A percentile compares a stretch with the other conserved stretches of the same genome.
Conservation (phyloP, 2,113 vertebrate genomes). For the Tragelaphus imberbis region DNA sequence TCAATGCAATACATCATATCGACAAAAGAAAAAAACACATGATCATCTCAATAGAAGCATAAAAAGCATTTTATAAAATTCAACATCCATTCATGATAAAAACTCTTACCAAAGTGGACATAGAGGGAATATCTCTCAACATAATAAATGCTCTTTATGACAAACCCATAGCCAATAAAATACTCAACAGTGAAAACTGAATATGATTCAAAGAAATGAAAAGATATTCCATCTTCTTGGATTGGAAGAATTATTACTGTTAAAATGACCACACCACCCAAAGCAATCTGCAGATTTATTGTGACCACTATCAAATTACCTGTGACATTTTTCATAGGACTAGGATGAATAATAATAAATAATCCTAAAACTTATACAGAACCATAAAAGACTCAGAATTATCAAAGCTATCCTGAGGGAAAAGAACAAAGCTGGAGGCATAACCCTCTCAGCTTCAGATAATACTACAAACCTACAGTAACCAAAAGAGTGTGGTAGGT, state of each 20-base stretch:
- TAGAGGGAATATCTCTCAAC: background rate
- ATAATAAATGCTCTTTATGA: background rate
- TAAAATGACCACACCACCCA: background rate
- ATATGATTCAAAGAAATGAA: background rate
- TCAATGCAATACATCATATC: background rate
- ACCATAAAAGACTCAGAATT: background rate
- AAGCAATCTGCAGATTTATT: background rate
- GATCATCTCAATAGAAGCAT: background rate
- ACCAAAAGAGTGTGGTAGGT: background rate
- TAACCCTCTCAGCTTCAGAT: background rate
- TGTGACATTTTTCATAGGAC: background rate
- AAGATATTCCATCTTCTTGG: background rate
- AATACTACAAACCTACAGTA: background rate
- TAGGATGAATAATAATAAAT: background rate
- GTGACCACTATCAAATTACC: background rate
- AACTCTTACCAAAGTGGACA: background rate
- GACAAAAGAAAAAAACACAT: background rate
- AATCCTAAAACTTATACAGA: background rate
- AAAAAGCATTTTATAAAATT: background rate
- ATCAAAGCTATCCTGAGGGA: background rate
- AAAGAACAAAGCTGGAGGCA: background rate
- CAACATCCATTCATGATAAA: background rate
- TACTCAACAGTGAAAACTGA: background rate
- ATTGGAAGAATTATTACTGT: background rate
- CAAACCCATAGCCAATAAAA: background rate